Base-by-base conservation (phyloP, 2,888 invertebrate species). In the Coleophora deauratella region DNA sequence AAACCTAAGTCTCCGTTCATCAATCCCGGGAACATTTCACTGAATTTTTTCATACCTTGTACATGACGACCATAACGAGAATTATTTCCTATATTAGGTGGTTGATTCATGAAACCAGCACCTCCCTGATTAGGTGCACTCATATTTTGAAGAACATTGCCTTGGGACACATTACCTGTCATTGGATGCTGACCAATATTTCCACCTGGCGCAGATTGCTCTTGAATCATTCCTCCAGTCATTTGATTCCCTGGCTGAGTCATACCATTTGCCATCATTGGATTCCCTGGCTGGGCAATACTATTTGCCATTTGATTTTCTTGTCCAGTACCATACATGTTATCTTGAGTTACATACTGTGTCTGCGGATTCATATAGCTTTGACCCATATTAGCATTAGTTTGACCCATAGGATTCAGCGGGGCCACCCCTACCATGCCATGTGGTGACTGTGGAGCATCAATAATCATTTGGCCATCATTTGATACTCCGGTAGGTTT, bases 11-110 rank as follows among this genome's bases (percentile, higher is more conserved):
- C 73, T 12, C 60, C 70, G 51, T 72, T 63, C 61, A 65, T 69
- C 8, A 78, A 69, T 13, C 78, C 81, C 30, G 85, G 81, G 45
- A 84, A 82, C 72, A 81, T 77, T 55, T 80, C 67, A 39, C 80
- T 74, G 44, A 84, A 85, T 47, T 79, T 82, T 14, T 58, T 50
- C 9, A 84, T 59, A 12, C 80, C 78, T 43, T 58, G 60, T 28
- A 55, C 49, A 41, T 84, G 81, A 44, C 62, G 55, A 1, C 77
- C 74, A 43, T 70, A 56, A 21, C 46, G 43, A 41, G 52, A 44
- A 37, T 37, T 49, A 35, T 51, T 50, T 15, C 49, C 32, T 28
- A 51, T 30, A 21, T 38, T 31, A 2, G 15, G 21, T 14, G 27
- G 61, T 38, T 38, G 9, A 30, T 11, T 35, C 11, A 27, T 28